Conservation (phyloP, 2,113 vertebrate species). For the Heterochromis multidens region DNA sequence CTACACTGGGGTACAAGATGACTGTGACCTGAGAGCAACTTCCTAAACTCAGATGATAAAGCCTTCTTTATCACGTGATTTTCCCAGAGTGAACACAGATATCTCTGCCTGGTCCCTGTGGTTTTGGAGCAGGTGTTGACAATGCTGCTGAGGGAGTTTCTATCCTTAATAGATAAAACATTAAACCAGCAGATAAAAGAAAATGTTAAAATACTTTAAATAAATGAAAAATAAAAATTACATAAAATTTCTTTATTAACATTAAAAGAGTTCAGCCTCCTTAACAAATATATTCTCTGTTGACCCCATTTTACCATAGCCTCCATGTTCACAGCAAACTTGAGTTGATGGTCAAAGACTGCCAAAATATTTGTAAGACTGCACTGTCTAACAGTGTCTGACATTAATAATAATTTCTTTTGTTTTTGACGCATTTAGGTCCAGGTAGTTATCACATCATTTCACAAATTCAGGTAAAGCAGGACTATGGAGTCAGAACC, state of each 20-base stretch:
- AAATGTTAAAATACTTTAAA: background rate
- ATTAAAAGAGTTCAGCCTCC: too few relatives aligned
- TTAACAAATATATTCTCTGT: background rate
- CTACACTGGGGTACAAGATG: too few relatives aligned
- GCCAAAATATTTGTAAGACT: background rate
- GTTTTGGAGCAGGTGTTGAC: background rate
- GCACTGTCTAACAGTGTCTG: background rate
- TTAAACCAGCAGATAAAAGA: background rate
- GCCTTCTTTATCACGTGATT: too few relatives aligned
- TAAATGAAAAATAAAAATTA: background rate
- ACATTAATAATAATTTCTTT: background rate
- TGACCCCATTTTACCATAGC: background rate
- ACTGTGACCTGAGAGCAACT: too few relatives aligned
- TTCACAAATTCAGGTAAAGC: background rate
- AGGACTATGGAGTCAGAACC: background rate
- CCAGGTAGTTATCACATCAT: background rate
- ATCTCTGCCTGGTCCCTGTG: too few relatives aligned
- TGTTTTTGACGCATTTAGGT: background rate
- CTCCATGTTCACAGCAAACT: too few relatives aligned
- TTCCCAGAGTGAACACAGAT: too few relatives aligned
- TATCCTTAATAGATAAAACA: background rate
- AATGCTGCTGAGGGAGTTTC: background rate
- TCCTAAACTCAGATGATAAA: too few relatives aligned
- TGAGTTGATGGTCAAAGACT: background rate
- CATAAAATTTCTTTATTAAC: background rate